phyloP scores from a whole-genome alignment of 2,113 vertebrate genomes.

The Aepyceros melampus region DNA sequence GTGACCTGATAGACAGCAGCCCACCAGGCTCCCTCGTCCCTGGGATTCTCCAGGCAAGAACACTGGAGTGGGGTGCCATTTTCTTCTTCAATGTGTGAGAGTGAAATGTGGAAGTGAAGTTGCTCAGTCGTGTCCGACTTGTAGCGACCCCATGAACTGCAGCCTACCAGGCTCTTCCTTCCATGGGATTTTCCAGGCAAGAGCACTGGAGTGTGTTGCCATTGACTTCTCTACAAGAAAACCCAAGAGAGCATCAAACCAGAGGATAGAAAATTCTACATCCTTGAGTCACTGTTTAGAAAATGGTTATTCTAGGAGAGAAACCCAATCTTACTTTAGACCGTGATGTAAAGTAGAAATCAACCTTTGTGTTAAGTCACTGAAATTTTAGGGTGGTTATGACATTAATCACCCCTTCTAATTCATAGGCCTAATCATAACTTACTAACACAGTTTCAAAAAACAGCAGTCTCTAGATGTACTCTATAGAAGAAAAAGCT shows the following conservation, averaged over 20 bases:
- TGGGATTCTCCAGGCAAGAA: no score
- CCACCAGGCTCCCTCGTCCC: no score
- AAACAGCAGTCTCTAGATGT: background rate
- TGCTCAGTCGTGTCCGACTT: fast-evolving
- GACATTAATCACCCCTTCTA: background rate
- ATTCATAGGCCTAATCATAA: background rate
- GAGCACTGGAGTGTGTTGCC: no score
- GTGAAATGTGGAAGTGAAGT: no score
- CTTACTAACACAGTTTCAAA: background rate
- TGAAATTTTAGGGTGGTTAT: background rate
- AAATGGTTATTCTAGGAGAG: background rate
- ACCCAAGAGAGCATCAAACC: background rate
- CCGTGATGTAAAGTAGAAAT: background rate
- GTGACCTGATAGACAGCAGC: fast-evolving
- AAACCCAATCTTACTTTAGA: background rate
- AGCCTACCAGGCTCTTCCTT: no score
- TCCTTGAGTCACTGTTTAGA: background rate
- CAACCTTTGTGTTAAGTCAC: background rate
- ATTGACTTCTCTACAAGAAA: no score
- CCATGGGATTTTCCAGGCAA: no score
- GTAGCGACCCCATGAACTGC: fast-evolving
- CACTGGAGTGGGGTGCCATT: no score
- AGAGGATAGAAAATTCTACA: background rate
- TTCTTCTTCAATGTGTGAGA: no score
- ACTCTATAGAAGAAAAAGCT: background rate